Evolutionary conservation across 2,113 vertebrate genomes (phyloP).

Genomic region (Elaphurus davidianus): DNA sequence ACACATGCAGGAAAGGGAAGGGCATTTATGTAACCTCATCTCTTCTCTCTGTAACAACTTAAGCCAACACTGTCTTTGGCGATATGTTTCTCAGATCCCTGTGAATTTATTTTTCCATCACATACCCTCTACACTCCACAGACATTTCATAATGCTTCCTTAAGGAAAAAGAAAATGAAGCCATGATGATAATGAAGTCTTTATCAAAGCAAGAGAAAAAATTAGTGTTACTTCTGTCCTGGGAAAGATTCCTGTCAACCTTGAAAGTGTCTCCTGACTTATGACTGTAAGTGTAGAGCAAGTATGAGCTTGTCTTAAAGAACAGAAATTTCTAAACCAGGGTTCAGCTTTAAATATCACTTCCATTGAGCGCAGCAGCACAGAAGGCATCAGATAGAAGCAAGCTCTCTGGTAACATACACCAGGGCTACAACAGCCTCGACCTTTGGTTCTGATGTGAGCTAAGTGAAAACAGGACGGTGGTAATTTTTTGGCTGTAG

Average conservation of each 20-base stretch:
- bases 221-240: slow-evolving; percentile 1
- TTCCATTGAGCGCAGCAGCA: background rate
- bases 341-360: background rate
- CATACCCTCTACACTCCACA: background rate
- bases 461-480: slow-evolving; percentile 40
- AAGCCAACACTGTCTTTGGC: background rate
- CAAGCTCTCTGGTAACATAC: background rate
- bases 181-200: slow-evolving; percentile 11
- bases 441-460: background rate
- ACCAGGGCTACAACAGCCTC: background rate
- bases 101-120: slow-evolving; percentile 37
- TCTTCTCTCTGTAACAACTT: background rate
- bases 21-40: background rate
- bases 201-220: background rate
- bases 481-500: background rate
- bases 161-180: slow-evolving; percentile 27
- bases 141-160: slow-evolving; percentile 1
- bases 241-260: background rate
- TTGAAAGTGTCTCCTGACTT: slow-evolving; percentile 13
- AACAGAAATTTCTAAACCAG: background rate
- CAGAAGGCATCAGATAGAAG: slow-evolving; percentile 32
- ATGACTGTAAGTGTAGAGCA: background rate
- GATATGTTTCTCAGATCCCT: background rate
- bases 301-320: background rate
- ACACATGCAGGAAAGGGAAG: background rate